Conservation (phyloP, 2,888 invertebrate species). For the Apotomis betuletana region DNA sequence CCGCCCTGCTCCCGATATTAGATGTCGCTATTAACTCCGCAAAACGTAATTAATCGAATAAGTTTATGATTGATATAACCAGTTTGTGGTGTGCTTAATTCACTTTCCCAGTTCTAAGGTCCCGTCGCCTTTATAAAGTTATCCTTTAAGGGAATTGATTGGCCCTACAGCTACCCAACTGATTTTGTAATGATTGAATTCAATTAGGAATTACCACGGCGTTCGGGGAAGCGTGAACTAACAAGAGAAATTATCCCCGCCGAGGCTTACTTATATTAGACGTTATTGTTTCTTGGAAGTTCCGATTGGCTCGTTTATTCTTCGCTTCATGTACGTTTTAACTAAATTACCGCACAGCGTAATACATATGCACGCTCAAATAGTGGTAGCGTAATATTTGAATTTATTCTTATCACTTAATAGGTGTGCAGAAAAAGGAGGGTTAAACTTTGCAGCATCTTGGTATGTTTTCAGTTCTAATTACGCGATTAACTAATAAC, state of each 20-base stretch:
- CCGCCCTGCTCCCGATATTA: constrained; percentile 75
- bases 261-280: constrained; percentile 38
- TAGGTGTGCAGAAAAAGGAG: no score
- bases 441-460: no score
- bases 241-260: constrained; percentile 56
- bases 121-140: constrained; percentile 77
- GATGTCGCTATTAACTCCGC: constrained; percentile 84
- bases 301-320: constrained; percentile 17
- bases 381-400: no score
- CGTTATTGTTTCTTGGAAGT: constrained; percentile 37
- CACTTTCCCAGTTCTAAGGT: constrained; percentile 80
- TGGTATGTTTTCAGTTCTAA: no score
- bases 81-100: constrained; percentile 83
- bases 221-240: constrained; percentile 58
- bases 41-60: constrained; percentile 84
- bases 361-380: background rate
- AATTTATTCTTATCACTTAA: no score
- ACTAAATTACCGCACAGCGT: constrained; percentile 1
- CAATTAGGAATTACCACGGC: constrained; percentile 55
- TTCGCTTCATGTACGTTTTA: constrained; percentile 14
- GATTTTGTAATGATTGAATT: constrained; percentile 72
- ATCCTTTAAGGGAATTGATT: constrained; percentile 80
- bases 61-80: constrained; percentile 84
- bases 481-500: no score
- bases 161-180: constrained; percentile 69